Conservation (phyloP, 2,797 vertebrate genomes). For the Heterohyrax brucei region DNA sequence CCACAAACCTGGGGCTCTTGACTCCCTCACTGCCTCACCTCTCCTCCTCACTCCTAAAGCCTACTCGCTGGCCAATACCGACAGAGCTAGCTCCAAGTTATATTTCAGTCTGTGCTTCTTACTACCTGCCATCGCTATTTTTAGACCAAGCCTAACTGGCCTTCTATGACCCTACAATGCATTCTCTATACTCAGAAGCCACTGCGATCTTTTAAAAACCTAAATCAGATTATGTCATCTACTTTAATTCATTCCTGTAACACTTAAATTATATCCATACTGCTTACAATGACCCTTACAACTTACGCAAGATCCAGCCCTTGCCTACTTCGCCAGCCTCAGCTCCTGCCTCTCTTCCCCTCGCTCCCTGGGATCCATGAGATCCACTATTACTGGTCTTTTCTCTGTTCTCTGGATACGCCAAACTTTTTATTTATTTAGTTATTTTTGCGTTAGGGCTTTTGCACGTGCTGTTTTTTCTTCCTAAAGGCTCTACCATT, state of each 20-base stretch:
- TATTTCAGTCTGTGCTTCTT: neutral
- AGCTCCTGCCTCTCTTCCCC: neutral
- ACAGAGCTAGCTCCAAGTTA: neutral
- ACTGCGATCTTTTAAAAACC: neutral
- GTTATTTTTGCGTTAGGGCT: neutral
- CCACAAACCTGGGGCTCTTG: neutral
- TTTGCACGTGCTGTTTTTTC: neutral
- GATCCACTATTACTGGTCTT: neutral
- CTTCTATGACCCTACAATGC: neutral
- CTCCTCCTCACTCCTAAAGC: neutral
- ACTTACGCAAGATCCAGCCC: neutral
- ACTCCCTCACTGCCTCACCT: neutral
- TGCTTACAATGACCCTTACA: neutral
- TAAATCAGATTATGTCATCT: neutral
- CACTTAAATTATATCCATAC: neutral
- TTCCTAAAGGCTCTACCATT: neutral
- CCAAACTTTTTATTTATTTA: neutral
- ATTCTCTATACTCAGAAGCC: slow-evolving; percentile 18
- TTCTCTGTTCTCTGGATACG: neutral
- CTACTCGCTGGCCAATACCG: neutral
- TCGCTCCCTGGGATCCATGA: neutral
- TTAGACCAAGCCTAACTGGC: neutral
- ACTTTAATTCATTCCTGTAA: neutral
- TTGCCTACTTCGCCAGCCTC: neutral
- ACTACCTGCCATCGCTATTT: neutral